Evolutionary conservation across 2,797 vertebrate species (phyloP), one percentile per base, ranked within the genome.

Genomic region (Dryobates pubescens): DNA sequence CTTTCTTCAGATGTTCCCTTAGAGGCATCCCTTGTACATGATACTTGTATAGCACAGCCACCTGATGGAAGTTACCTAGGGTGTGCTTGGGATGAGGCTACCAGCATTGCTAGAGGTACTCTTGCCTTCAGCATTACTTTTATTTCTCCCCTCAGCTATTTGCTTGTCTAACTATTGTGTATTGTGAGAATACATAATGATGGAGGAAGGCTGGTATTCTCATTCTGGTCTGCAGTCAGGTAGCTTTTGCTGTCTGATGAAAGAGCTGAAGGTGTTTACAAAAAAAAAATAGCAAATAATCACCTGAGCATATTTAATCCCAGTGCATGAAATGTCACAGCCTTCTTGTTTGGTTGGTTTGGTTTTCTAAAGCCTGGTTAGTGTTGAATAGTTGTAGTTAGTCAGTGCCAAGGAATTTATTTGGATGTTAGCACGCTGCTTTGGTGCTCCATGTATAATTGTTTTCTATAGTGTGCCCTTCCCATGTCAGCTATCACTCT

Each of bases 401-500:
- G 71, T 93, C 72, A 86, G 26, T 89, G 84, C 30, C 68, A 62
- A 94, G 65, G 78, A 89, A 84, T 93, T 74, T 86, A 79, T 27
- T 30, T 80, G 51, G 72, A 57, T 84, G 43, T 73, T 64, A 64
- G 43, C 41, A 81, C 57, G 34, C n/a, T 89, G 72, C 41, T 85
- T 89, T 54, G 54, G 62, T 82, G 23, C 18, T 90, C 57, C 24
- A 29, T 2, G 3, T 82, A 29, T 77, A 61, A 77, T 89, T 92
- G 34, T 68, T 82, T 84, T 76, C 32, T 62, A 0, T 24, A 49
- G 29, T 3, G 10, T 2, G 16, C 49, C 59, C 72, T 89, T 87
- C 91, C 78, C 3, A 0, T 77, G 65, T 47, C 10, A 4, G 43
- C 86, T 79, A 7, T 86, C 80, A 30, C 30, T 13, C 7, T 75